Percentiles rank a stretch among this genome's conserved stretches.
Conservation (phyloP, 2,113 vertebrate species). For the Tauraco erythrolophus region DNA sequence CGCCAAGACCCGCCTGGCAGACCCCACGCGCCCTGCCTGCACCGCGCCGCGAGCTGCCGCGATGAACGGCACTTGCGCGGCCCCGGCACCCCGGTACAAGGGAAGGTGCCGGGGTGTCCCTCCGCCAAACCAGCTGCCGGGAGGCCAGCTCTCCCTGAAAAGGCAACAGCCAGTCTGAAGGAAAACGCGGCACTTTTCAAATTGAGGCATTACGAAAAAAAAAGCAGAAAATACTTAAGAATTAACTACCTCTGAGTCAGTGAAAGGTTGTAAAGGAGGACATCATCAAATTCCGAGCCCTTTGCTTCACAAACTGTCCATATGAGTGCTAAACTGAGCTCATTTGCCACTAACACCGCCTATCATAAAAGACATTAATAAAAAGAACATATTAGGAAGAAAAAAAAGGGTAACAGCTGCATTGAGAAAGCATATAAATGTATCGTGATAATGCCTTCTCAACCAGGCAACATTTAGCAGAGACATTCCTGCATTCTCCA, state of each 20-base stretch:
- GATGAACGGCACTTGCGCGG: too few relatives aligned
- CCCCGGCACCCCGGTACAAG: not conserved
- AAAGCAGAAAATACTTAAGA: not conserved
- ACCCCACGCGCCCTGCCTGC: accelerated
- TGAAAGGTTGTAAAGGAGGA: conserved; percentile 74
- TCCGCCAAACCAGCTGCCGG: not conserved
- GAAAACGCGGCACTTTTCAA: not conserved
- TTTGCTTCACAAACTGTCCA: conserved; percentile 69
- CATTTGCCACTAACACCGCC: conserved; percentile 68
- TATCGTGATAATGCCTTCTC: not conserved
- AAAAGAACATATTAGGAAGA: not conserved
- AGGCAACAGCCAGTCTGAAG: too few relatives aligned
- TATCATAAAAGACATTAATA: not conserved
- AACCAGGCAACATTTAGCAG: not conserved
- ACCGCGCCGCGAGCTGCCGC: accelerated
- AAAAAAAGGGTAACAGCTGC: not conserved
- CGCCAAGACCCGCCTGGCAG: too few relatives aligned
- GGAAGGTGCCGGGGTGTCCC: too few relatives aligned
- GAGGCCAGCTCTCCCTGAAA: not conserved
- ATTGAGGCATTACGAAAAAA: not conserved
- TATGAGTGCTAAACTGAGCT: conserved; percentile 49
- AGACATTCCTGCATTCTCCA: accelerated
- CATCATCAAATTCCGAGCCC: conserved; percentile 66
- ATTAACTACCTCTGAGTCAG: conserved; percentile 57
- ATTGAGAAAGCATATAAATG: not conserved